Evolutionary conservation across 2,797 vertebrate species (phyloP).

Genomic region (Masticophis lateralis): DNA sequence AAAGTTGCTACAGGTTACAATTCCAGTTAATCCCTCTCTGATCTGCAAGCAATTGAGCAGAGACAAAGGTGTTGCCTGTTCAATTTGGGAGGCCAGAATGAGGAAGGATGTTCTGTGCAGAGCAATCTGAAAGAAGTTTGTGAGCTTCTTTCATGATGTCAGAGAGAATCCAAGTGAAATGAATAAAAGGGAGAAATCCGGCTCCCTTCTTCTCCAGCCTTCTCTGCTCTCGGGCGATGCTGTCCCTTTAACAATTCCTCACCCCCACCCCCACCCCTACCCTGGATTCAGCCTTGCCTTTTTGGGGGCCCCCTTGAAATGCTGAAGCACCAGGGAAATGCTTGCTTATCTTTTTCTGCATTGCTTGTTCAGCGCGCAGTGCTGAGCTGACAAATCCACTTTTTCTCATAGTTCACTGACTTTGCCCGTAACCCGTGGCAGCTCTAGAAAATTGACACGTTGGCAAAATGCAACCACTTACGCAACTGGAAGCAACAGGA

Average conservation of each 20-base stretch:
- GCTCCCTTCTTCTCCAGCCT: not conserved
- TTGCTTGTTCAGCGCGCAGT: slow-evolving; percentile 81
- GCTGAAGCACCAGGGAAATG: slow-evolving; percentile 72
- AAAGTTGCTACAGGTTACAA: not conserved
- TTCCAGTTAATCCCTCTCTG: not conserved
- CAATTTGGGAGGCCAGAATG: not conserved
- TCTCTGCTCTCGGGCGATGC: not conserved
- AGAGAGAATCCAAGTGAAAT: not conserved
- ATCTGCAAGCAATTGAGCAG: too few species aligned
- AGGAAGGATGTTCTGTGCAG: not conserved
- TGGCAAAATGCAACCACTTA: slow-evolving; percentile 39
- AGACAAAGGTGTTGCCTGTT: not conserved
- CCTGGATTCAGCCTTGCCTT: slow-evolving; percentile 63
- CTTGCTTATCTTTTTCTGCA: slow-evolving; percentile 74
- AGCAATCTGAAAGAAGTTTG: not conserved
- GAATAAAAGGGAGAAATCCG: not conserved
- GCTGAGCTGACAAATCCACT: slow-evolving; percentile 85
- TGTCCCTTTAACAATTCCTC: slow-evolving; percentile 65
- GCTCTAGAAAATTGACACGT: slow-evolving; percentile 57
- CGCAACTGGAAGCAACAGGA: slow-evolving; percentile 54
- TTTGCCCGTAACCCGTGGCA: slow-evolving; percentile 58
- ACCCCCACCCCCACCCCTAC: not conserved
- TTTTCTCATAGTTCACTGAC: slow-evolving; percentile 82
- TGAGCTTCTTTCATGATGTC: not conserved
- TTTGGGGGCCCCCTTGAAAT: slow-evolving; percentile 67